Conservation (phyloP, 2,888 invertebrate genomes). For the Lasioglossum lativentre region DNA sequence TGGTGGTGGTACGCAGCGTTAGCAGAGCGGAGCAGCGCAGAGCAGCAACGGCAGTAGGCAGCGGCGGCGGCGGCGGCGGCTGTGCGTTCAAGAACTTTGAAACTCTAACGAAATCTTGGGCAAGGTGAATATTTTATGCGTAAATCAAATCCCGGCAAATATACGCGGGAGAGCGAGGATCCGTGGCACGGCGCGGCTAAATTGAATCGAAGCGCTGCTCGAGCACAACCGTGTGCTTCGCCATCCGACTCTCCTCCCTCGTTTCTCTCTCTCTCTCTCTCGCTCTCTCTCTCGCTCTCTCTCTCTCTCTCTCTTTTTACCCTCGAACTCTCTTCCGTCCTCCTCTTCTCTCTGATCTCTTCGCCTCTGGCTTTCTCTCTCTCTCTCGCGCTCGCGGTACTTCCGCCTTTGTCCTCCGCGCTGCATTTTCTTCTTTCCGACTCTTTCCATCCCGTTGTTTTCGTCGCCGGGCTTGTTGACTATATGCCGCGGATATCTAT, state of each 20-base stretch:
- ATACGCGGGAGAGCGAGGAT: constrained; percentile 70
- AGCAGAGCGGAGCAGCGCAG: background rate
- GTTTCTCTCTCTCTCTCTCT: constrained; percentile 17
- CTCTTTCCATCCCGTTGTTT: constrained; percentile 17
- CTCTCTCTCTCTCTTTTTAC: constrained; percentile 22
- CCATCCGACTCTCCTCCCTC: constrained; percentile 45
- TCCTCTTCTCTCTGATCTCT: background rate
- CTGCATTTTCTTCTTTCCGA: background rate
- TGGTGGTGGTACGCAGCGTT: constrained; percentile 4
- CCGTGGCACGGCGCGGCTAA: constrained; percentile 73
- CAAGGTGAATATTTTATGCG: constrained; percentile 80
- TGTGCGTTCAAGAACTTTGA: constrained; percentile 72
- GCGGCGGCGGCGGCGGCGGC: constrained; percentile 45
- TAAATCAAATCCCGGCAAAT: constrained; percentile 76
- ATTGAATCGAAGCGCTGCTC: constrained; percentile 76
- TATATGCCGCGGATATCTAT: constrained; percentile 76
- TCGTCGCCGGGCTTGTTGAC: constrained; percentile 59
- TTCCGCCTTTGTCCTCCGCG: constrained; percentile 5
- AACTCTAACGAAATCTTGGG: constrained; percentile 79
- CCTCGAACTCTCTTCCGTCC: background rate
- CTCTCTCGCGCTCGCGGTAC: background rate
- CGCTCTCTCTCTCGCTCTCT: background rate
- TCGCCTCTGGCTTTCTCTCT: background rate
- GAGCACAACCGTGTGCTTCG: constrained; percentile 57
- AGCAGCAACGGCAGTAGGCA: constrained; percentile 32